These are phyloP conservation scores for Laodelphax striatellus DNA, from an alignment of 1,140 invertebrate genomes.

Conservation along the genomic window DNA sequence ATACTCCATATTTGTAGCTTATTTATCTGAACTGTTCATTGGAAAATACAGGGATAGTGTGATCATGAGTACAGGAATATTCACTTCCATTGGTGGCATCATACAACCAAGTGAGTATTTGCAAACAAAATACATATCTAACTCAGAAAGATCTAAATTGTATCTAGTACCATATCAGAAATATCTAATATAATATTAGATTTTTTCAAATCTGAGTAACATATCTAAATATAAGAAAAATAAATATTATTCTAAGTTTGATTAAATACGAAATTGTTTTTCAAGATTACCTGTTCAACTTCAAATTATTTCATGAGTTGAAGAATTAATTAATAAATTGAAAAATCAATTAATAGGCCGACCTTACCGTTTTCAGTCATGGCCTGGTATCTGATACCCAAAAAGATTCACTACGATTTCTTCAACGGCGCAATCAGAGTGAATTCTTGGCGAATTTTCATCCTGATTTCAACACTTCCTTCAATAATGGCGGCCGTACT, in stretches of 20 bases:
- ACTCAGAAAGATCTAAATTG: too few species aligned
- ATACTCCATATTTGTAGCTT: conserved; percentile 54
- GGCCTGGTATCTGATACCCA: neutral
- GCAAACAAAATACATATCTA: too few species aligned
- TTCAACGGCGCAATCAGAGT: conserved; percentile 31
- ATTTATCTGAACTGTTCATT: conserved; percentile 53
- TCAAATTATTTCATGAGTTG: too few species aligned
- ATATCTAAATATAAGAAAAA: too few species aligned
- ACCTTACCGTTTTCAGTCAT: neutral
- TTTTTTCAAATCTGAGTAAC: too few species aligned
- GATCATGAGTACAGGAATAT: conserved; percentile 46
- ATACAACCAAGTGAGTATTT: conserved; percentile 28
- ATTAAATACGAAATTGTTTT: too few species aligned
- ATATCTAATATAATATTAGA: too few species aligned
- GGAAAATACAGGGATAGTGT: conserved; percentile 47
- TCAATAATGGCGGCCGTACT: conserved; percentile 71
- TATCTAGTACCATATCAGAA: too few species aligned
- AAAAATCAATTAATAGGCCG: too few species aligned
- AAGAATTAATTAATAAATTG: too few species aligned
- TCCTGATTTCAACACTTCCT: conserved; percentile 72
- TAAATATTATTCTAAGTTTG: too few species aligned
- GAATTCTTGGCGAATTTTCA: conserved; percentile 85
- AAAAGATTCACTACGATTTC: neutral
- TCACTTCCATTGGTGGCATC: conserved; percentile 29
- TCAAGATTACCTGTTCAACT: too few species aligned